Percentiles rank a stretch among this genome's conserved stretches.
Conservation (phyloP, 2,113 vertebrate species). For the Edolisoma coerulescens region DNA sequence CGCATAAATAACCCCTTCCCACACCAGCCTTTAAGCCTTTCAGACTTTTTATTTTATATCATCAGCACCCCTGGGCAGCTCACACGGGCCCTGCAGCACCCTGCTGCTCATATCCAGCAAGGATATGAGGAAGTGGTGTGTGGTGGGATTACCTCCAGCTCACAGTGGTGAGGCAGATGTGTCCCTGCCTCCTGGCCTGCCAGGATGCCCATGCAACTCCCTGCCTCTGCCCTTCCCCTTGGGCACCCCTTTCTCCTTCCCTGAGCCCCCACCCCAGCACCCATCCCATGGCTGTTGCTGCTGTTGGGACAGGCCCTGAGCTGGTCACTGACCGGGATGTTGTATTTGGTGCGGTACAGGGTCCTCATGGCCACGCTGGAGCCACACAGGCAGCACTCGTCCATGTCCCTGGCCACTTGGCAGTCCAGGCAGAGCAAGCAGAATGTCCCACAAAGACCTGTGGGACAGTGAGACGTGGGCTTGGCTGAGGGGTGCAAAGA, state of each 20-base stretch:
- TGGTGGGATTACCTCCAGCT: not conserved
- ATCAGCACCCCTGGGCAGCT: not conserved
- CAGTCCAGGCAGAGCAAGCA: conserved; percentile 70
- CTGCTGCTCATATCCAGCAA: not conserved
- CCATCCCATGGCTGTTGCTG: rapidly evolving
- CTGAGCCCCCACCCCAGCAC: not conserved
- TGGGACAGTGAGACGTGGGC: rapidly evolving
- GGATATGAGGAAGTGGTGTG: not conserved
- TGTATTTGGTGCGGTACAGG: conserved; percentile 83
- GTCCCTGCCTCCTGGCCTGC: not conserved
- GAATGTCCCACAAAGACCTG: conserved; percentile 73
- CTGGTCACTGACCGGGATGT: conserved; percentile 72
- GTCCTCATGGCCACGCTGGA: conserved; percentile 71
- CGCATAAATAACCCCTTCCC: not conserved
- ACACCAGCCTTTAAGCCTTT: rapidly evolving
- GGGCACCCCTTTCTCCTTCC: not conserved
- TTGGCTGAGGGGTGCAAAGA: not conserved
- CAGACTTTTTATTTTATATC: not conserved
- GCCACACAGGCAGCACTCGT: conserved; percentile 81
- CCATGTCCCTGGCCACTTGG: conserved; percentile 77
- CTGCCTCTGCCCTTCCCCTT: rapidly evolving
- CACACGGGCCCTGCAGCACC: not conserved
- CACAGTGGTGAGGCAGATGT: not conserved
- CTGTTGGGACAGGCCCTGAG: rapidly evolving
- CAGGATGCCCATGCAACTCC: not conserved